Conservation (phyloP, 2,888 invertebrate species). For the Coecobrya sp. region DNA sequence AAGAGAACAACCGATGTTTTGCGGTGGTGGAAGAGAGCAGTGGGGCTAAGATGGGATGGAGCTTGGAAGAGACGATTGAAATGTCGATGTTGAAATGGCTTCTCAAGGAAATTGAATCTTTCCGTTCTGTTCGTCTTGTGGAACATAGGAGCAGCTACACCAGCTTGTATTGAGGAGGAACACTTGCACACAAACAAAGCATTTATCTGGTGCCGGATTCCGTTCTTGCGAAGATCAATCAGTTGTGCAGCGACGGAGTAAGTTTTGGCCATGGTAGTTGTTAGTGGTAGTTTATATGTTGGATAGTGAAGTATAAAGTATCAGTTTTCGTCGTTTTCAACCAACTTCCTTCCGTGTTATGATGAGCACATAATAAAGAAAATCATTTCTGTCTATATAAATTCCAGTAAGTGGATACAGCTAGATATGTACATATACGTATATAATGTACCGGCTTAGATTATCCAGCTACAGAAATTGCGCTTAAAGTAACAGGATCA, state of each 20-base stretch:
- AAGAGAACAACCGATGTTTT: slow-evolving; percentile 36
- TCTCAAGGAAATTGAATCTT: slow-evolving; percentile 75
- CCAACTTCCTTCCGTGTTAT: slow-evolving; percentile 74
- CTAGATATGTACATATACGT: background rate
- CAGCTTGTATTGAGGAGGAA: background rate
- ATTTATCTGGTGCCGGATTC: slow-evolving; percentile 46
- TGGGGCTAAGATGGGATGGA: background rate
- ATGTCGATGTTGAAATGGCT: slow-evolving; percentile 72
- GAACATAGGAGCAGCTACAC: background rate
- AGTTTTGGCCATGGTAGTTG: background rate
- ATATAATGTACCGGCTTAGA: background rate
- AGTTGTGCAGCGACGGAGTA: slow-evolving; percentile 16
- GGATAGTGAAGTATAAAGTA: background rate
- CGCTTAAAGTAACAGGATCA: slow-evolving; percentile 48
- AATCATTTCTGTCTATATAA: background rate
- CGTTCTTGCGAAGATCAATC: slow-evolving; percentile 65
- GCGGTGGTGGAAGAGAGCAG: background rate
- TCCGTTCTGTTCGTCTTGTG: slow-evolving; percentile 59
- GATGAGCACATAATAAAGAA: slow-evolving; percentile 19
- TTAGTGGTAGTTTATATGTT: slow-evolving; percentile 1
- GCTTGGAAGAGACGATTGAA: slow-evolving; percentile 55
- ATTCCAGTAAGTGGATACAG: background rate
- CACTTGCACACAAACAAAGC: slow-evolving; percentile 36
- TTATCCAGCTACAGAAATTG: background rate
- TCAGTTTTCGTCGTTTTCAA: slow-evolving; percentile 26